phyloP scores from a whole-genome alignment of 2,888 invertebrate genomes.

The Catocala fraxini region DNA sequence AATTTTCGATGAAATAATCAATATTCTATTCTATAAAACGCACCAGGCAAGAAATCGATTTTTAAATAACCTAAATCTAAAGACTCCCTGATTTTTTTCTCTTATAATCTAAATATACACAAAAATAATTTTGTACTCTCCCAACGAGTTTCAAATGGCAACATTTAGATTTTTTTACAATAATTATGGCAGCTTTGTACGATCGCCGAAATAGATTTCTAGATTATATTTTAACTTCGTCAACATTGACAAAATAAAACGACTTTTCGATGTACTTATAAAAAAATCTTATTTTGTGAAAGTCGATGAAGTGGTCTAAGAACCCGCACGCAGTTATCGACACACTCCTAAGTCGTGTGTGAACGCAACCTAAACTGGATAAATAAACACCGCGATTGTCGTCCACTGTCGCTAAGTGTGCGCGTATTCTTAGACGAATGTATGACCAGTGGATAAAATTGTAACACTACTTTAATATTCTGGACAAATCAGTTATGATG shows the following conservation, averaged over 20 bases:
- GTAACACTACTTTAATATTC: slow-evolving; percentile 48
- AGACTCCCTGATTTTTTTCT: slow-evolving; percentile 86
- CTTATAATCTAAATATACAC: slow-evolving; percentile 85
- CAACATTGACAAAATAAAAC: slow-evolving; percentile 42
- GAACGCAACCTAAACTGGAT: slow-evolving; percentile 21
- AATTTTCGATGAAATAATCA: slow-evolving; percentile 60
- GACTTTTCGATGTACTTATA: neutral
- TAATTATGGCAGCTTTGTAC: slow-evolving; percentile 81
- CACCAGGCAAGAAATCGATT: slow-evolving; percentile 82
- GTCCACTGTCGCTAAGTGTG: slow-evolving; percentile 9
- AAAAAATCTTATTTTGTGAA: slow-evolving; percentile 24
- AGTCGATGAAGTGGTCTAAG: slow-evolving; percentile 24
- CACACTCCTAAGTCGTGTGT: slow-evolving; percentile 7
- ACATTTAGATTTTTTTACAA: slow-evolving; percentile 72
- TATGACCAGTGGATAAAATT: slow-evolving; percentile 49
- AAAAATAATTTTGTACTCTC: slow-evolving; percentile 88
- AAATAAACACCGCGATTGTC: slow-evolving; percentile 24
- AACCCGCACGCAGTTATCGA: slow-evolving; percentile 20
- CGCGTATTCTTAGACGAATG: slow-evolving; percentile 24
- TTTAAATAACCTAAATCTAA: slow-evolving; percentile 73
- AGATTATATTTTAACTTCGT: slow-evolving; percentile 33
- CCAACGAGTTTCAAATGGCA: slow-evolving; percentile 84
- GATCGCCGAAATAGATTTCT: slow-evolving; percentile 61
- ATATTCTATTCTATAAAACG: slow-evolving; percentile 67
- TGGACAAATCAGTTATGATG: slow-evolving; percentile 40